Evolutionary conservation across 37 sponge, comb jelly and placozoan genomes (phyloP).

Genomic region (Halichondria panicea): DNA sequence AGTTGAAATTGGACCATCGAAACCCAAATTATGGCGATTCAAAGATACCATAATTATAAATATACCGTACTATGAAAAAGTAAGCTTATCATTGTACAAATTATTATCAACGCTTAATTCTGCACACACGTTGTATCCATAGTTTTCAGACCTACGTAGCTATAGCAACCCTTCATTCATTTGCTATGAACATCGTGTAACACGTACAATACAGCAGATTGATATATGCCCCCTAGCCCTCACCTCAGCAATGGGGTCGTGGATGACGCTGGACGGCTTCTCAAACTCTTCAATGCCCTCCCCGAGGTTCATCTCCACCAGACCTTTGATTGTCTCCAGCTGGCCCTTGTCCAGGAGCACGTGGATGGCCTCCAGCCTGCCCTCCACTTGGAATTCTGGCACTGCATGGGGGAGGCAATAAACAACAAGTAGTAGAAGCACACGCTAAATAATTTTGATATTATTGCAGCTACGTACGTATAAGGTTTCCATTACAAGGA

Average conservation of each 20-base stretch:
- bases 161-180: too few species aligned
- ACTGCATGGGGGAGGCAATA: conserved; percentile 36
- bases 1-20: too few species aligned
- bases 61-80: too few species aligned
- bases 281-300: conserved; percentile 92
- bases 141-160: too few species aligned
- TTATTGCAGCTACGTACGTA: background rate
- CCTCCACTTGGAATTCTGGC: conserved; percentile 78
- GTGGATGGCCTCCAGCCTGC: conserved; percentile 73
- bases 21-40: too few species aligned
- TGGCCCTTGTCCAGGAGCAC: conserved; percentile 80
- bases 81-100: too few species aligned
- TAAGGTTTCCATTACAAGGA: background rate
- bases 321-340: conserved; percentile 85
- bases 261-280: conserved; percentile 79
- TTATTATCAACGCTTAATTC: too few species aligned
- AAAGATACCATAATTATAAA: too few species aligned
- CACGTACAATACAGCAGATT: too few species aligned
- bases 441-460: background rate
- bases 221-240: too few species aligned
- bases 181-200: too few species aligned
- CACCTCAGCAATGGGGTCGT: conserved; percentile 82
- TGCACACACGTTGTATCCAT: too few species aligned
- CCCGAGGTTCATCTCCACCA: conserved; percentile 90
- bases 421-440: background rate